Evolutionary conservation across 2,888 invertebrate species (phyloP).

Genomic region (Cantharis nigra): DNA sequence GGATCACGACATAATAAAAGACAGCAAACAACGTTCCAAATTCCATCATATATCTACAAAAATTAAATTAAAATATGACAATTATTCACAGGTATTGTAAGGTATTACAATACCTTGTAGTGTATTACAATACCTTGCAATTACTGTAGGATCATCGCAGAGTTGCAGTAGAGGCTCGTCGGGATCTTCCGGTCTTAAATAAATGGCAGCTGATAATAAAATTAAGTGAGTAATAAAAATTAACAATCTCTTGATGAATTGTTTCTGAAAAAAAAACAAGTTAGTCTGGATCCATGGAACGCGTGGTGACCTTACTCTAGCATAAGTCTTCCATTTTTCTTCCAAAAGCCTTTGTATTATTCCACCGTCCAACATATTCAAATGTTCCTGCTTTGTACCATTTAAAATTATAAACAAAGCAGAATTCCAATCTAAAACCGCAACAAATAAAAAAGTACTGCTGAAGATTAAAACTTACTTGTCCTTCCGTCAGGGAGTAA

Average conservation of each 20-base stretch:
- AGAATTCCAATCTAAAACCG: slow-evolving; percentile 89
- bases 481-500: slow-evolving; percentile 92
- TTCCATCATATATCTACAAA: slow-evolving; percentile 76
- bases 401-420: slow-evolving; percentile 96
- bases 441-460: background rate
- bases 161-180: slow-evolving; percentile 61
- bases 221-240: slow-evolving; percentile 87
- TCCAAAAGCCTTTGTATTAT: slow-evolving; percentile 95
- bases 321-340: slow-evolving; percentile 99
- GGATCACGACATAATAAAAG: slow-evolving; percentile 84
- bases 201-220: slow-evolving; percentile 87
- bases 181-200: slow-evolving; percentile 77
- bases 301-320: slow-evolving; percentile 68
- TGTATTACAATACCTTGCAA: slow-evolving; percentile 44
- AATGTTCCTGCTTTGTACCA: slow-evolving; percentile 95
- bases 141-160: slow-evolving; percentile 60
- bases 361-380: slow-evolving; percentile 98
- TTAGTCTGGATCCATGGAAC: background rate
- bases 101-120: no score
- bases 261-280: slow-evolving; percentile 66
- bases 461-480: slow-evolving; percentile 67
- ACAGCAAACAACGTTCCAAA: slow-evolving; percentile 84
- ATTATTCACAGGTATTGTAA: no score
- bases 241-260: slow-evolving; percentile 88
- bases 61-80: no score